Percentiles rank a stretch among this genome's conserved stretches.
These are phyloP conservation scores for Helleia helle DNA, from an alignment of 2,888 invertebrate genomes.

Conservation along the genomic window DNA sequence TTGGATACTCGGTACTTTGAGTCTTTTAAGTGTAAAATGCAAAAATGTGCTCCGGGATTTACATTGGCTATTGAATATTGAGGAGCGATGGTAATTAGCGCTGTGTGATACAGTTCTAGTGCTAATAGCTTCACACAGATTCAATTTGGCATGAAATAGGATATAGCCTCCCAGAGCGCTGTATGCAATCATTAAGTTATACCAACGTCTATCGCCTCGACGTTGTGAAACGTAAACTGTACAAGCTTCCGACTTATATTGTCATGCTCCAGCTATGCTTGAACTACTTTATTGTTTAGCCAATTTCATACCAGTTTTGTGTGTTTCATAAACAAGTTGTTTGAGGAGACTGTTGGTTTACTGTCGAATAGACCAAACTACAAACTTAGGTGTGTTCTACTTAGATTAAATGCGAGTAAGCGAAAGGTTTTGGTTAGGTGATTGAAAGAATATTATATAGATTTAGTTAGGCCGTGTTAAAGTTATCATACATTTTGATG, in stretches of 20 bases:
- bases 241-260: background rate
- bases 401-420: too few relatives aligned
- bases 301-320: background rate
- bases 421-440: too few relatives aligned
- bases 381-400: too few relatives aligned
- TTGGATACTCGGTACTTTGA: background rate
- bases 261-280: background rate
- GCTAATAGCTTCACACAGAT: constrained; percentile 69
- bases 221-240: background rate
- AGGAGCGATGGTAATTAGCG: background rate
- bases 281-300: background rate
- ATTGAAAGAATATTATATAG: too few relatives aligned
- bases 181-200: constrained; percentile 64
- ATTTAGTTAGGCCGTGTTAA: too few relatives aligned
- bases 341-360: too few relatives aligned
- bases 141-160: constrained; percentile 66
- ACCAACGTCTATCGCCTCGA: constrained; percentile 37
- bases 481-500: too few relatives aligned
- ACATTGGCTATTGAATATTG: background rate
- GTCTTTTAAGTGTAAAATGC: constrained; percentile 1
- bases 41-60: background rate
- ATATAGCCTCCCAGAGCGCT: constrained; percentile 56
- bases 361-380: too few relatives aligned
- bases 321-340: too few relatives aligned
- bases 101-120: constrained; percentile 35